phyloP scores from a whole-genome alignment of 2,888 invertebrate genomes.

The Ypsolopha sequella region DNA sequence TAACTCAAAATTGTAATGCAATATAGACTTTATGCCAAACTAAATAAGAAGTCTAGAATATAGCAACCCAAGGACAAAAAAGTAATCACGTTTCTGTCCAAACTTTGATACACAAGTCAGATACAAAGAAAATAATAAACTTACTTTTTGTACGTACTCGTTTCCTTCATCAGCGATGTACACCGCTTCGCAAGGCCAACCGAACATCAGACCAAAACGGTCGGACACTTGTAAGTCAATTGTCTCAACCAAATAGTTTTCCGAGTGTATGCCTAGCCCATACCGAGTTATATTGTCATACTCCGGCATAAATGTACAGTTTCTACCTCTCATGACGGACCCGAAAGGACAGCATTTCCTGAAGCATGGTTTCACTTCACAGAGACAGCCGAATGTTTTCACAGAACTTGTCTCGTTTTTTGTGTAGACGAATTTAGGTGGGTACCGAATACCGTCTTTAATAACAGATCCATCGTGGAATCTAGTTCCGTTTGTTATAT shows the following conservation, averaged over 20 bases:
- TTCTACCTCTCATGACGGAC: conserved; percentile 11
- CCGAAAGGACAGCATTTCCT: conserved; percentile 48
- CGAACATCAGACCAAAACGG: neutral
- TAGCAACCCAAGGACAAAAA: too few species aligned
- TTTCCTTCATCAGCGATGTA: neutral
- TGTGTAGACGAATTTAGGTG: conserved; percentile 26
- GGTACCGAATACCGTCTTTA: conserved; percentile 26
- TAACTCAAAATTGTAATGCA: too few species aligned
- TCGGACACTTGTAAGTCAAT: neutral
- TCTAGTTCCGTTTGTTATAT: conserved; percentile 23
- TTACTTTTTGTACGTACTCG: neutral
- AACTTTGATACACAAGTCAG: too few species aligned
- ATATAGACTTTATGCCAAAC: too few species aligned
- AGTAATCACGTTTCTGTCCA: too few species aligned
- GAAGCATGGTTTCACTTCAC: conserved; percentile 34
- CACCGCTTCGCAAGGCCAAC: neutral
- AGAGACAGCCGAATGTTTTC: conserved; percentile 38
- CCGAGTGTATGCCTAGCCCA: conserved; percentile 19
- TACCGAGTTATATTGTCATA: neutral
- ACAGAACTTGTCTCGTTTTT: conserved; percentile 28
- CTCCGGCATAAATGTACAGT: conserved; percentile 20
- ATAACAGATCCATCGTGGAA: conserved; percentile 21
- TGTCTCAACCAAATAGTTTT: neutral
- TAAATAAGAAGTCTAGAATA: too few species aligned
- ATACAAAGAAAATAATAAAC: neutral